Evolutionary conservation across 2,797 vertebrate species (phyloP).

Genomic region (Phoeniculus purpureus): DNA sequence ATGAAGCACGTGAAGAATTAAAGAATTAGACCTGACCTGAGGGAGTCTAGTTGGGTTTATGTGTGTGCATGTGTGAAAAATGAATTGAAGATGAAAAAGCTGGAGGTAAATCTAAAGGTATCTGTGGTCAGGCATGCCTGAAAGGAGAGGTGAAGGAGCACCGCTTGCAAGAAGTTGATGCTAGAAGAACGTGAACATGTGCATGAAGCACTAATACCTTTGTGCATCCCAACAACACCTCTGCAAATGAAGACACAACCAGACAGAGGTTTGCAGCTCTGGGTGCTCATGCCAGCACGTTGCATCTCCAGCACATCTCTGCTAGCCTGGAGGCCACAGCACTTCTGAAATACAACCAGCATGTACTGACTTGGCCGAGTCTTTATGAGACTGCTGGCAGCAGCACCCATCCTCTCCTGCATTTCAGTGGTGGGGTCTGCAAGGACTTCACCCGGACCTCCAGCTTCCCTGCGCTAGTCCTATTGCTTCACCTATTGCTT

Average conservation of each 20-base stretch:
- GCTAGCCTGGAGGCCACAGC: not conserved
- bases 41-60: not conserved
- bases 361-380: not conserved
- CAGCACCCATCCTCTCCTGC: rapidly evolving
- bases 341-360: not conserved
- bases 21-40: not conserved
- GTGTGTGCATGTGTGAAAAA: not conserved
- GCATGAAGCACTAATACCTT: not conserved
- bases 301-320: not conserved
- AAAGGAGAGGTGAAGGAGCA: not conserved
- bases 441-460: not conserved
- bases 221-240: not conserved
- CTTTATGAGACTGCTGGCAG: not conserved
- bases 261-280: not conserved
- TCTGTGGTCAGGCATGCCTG: not conserved
- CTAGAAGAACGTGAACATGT: not conserved
- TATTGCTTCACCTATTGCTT: constrained; percentile 73
- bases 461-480: constrained; percentile 71
- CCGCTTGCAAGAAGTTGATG: not conserved
- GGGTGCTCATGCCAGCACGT: rapidly evolving
- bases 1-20: not conserved
- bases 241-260: not conserved
- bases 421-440: rapidly evolving
- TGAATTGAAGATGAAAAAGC: not conserved
- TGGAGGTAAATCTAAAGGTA: not conserved